Percentiles rank a stretch among this genome's conserved stretches.
Evolutionary conservation across 2,888 invertebrate genomes (phyloP).

Genomic region (Ophion slaviceki): DNA sequence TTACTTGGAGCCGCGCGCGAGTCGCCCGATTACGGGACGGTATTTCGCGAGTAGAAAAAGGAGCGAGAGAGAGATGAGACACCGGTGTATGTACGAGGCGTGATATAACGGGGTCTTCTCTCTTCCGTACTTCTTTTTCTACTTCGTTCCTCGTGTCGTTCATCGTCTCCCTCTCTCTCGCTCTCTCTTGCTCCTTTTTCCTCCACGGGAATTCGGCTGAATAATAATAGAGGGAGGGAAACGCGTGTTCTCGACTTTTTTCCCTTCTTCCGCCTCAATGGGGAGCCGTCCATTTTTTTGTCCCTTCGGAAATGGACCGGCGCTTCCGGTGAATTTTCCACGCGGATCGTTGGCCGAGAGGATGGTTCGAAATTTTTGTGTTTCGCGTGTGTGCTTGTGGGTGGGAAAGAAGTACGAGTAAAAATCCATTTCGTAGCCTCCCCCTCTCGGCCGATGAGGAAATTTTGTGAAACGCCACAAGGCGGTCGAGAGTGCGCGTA

Average conservation of each 20-base stretch:
- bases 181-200: constrained; percentile 24
- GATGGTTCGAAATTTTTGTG: not conserved
- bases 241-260: constrained; percentile 55
- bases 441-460: constrained; percentile 28
- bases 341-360: not conserved
- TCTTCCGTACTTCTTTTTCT: constrained; percentile 55
- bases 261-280: not conserved
- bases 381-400: not conserved
- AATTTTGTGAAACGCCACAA: constrained; percentile 60
- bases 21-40: constrained; percentile 63
- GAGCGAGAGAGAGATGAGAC: constrained; percentile 36
- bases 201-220: constrained; percentile 64
- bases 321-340: constrained; percentile 1
- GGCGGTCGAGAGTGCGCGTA: constrained; percentile 61
- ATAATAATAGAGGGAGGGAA: constrained; percentile 68
- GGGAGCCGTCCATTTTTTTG: not conserved
- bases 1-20: constrained; percentile 62
- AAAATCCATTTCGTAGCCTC: constrained; percentile 38
- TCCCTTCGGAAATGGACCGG: not conserved
- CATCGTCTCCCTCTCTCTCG: constrained; percentile 37
- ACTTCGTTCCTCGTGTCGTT: constrained; percentile 39
- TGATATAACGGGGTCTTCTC: constrained; percentile 76
- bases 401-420: not conserved
- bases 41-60: constrained; percentile 54
- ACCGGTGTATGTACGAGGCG: constrained; percentile 60